Evolutionary conservation across 2,888 invertebrate genomes (phyloP).

Genomic region (Lasioglossum zephyrum): DNA sequence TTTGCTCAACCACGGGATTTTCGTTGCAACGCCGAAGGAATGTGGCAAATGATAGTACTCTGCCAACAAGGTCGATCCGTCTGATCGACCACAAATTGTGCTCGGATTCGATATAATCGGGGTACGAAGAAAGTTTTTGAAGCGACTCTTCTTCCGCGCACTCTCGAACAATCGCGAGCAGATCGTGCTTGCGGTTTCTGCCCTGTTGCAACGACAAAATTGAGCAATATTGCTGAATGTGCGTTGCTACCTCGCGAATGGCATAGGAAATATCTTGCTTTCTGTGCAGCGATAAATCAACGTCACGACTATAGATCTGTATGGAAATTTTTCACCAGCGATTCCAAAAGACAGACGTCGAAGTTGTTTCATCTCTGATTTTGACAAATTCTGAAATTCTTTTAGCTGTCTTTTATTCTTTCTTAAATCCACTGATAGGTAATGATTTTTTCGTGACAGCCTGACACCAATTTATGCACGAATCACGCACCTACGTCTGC

Average conservation of each 20-base stretch:
- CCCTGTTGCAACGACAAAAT: constrained; percentile 12
- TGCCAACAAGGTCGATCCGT: constrained; percentile 64
- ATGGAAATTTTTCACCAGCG: too few relatives aligned
- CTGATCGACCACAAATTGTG: constrained; percentile 77
- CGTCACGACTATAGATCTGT: not conserved
- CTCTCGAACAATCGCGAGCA: constrained; percentile 52
- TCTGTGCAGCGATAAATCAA: not conserved
- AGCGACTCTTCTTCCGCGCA: constrained; percentile 73
- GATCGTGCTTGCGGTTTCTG: constrained; percentile 62
- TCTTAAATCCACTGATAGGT: not conserved
- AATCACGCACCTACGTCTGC: constrained; percentile 62
- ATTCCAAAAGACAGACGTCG: not conserved
- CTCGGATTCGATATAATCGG: constrained; percentile 74
- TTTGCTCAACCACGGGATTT: not conserved
- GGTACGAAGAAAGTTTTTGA: constrained; percentile 69
- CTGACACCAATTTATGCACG: constrained; percentile 75
- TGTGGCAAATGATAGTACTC: constrained; percentile 9
- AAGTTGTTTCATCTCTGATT: not conserved
- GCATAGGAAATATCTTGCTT: not conserved
- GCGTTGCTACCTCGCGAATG: not conserved
- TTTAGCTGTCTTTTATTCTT: not conserved
- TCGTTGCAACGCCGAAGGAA: not conserved
- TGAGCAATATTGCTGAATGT: not conserved
- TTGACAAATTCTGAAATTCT: not conserved
- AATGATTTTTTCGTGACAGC: constrained; percentile 52